Evolutionary conservation across 2,797 vertebrate genomes (phyloP), one percentile per base, ranked within the genome.

Genomic region (Gallinago solitaria): DNA sequence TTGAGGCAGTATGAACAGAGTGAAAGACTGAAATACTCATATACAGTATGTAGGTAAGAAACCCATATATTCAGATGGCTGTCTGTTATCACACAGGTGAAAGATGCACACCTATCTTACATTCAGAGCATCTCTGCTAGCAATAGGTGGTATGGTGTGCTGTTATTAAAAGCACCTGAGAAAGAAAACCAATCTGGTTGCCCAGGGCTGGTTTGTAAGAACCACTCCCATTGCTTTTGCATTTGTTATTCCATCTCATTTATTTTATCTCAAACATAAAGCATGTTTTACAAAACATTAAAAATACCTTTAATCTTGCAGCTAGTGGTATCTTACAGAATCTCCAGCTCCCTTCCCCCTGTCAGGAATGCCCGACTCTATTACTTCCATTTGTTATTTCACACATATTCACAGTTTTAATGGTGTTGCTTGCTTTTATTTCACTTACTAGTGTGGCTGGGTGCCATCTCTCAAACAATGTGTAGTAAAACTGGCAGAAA

Each of bases 401-500:
- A 59, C 82, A 89, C 47, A 71, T 80, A 76, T 39, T 83, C 88
- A 82, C 27, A 56, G 27, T 68, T 93, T 87, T 69, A 83, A 95
- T 59, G 61, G 79, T 90, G 68, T 80, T 43, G 68, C 39, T 87
- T 81, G 65, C 86, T 95, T 94, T 67, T 43, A 83, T 53, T 93
- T 96, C 79, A 74, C 90, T 96, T 90, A 85, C 89, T 47, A 76
- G 43, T 17, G 35, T 91, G 94, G 76, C 61, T 43, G 64, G 82
- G 54, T 53, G 75, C 91, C 93, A 89, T 76, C 37, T 45, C 69
- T 85, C 75, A 91, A 95, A 95, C 93, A 92, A 87, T 61, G 64
- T 30, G 67, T 37, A 76, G 60, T 85, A 95, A 95, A 97, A 94
- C 47, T 75, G 86, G 61, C 82, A 96, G 87, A 68, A 94, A 95